Evolutionary conservation across 2,888 invertebrate genomes (phyloP).

Genomic region (Pachliopta kotzebuea): DNA sequence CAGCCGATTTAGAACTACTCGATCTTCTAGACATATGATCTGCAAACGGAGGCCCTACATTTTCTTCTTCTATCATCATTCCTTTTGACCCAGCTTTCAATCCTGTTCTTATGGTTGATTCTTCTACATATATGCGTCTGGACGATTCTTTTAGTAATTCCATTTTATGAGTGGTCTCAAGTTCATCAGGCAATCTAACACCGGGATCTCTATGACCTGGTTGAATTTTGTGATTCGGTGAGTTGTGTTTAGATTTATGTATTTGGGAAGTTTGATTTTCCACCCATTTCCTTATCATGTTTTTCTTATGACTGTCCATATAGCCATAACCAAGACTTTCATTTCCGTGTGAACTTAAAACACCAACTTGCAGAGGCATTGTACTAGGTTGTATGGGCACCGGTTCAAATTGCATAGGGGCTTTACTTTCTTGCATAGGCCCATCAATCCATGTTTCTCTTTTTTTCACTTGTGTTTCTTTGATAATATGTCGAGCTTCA

Average conservation of each 20-base stretch:
- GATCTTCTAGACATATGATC: conserved; percentile 54
- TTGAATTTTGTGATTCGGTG: conserved; percentile 67
- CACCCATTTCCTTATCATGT: conserved; percentile 96
- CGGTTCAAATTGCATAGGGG: conserved; percentile 70
- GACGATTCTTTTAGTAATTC: conserved; percentile 77
- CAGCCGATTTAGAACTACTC: conserved; percentile 46
- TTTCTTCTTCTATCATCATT: conserved; percentile 75
- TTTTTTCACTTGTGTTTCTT: conserved; percentile 89
- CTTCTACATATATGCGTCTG: conserved; percentile 80
- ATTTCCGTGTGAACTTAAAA: conserved; percentile 68
- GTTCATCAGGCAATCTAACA: conserved; percentile 51
- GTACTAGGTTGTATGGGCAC: conserved; percentile 83
- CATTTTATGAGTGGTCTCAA: conserved; percentile 58
- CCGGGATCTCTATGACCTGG: conserved; percentile 50
- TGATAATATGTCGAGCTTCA: conserved; percentile 89
- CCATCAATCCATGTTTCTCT: conserved; percentile 98
- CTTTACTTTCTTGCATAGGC: conserved; percentile 85
- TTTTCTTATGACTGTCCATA: conserved; percentile 95
- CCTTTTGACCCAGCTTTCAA: conserved; percentile 77
- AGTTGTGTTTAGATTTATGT: conserved; percentile 82
- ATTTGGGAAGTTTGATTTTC: conserved; percentile 94
- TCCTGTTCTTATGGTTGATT: conserved; percentile 82
- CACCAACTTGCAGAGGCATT: conserved; percentile 62
- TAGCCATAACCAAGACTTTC: conserved; percentile 88
- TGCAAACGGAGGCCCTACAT: conserved; percentile 57